phyloP scores from a whole-genome alignment of 64 coral and sea anemone species.

The Hydrozoanthus tunicans region DNA sequence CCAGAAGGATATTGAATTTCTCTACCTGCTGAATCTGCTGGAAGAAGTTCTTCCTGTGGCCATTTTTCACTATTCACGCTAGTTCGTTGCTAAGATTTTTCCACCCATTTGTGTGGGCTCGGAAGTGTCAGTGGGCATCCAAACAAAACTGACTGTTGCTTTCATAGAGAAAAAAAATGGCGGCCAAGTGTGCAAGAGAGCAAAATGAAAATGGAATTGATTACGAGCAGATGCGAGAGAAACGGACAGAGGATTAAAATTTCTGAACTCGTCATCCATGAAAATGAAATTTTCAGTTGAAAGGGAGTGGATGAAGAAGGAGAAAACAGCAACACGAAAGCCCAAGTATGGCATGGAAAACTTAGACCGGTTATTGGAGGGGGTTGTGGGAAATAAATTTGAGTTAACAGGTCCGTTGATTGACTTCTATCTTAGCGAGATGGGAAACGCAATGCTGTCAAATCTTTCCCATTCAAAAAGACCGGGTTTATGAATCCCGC shows the following conservation, averaged over 20 bases:
- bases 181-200: slow-evolving; percentile 36
- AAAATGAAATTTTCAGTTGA: slow-evolving; percentile 64
- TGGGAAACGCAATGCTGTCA: slow-evolving; percentile 1
- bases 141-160: too few species aligned
- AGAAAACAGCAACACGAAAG: slow-evolving; percentile 5
- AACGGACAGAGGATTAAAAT: slow-evolving; percentile 13
- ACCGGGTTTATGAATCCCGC: too few species aligned
- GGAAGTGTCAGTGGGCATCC: not conserved
- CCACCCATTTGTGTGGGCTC: slow-evolving; percentile 37
- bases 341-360: slow-evolving; percentile 54
- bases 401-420: slow-evolving; percentile 20
- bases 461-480: not conserved
- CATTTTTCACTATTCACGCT: not conserved
- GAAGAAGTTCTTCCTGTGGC: too few species aligned
- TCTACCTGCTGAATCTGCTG: too few species aligned
- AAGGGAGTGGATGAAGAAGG: slow-evolving; percentile 7
- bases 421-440: slow-evolving; percentile 18
- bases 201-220: slow-evolving; percentile 4
- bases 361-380: slow-evolving; percentile 46
- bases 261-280: slow-evolving; percentile 37
- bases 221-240: not conserved
- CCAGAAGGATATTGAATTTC: too few species aligned
- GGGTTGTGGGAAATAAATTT: slow-evolving; percentile 56
- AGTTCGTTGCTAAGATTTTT: slow-evolving; percentile 34
- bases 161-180: slow-evolving; percentile 32